Percentiles rank a stretch among this genome's conserved stretches.
Evolutionary conservation across 1,140 invertebrate genomes (phyloP).

Genomic region (Cotesia chilonis): DNA sequence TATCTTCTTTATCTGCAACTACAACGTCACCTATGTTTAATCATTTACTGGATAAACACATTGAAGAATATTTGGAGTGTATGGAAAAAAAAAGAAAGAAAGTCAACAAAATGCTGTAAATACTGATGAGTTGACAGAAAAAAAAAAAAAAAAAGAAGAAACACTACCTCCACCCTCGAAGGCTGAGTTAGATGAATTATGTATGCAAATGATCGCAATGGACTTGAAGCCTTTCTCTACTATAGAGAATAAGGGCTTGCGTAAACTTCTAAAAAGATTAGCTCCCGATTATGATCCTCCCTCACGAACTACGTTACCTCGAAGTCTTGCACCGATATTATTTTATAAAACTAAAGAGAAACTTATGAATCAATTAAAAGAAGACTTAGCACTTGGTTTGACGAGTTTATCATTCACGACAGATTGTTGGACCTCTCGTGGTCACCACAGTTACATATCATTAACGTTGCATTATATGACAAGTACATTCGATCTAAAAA

Average conservation of each 20-base stretch:
- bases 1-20: no score
- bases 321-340: neutral
- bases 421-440: neutral
- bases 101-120: no score
- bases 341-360: neutral
- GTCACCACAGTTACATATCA: constrained; percentile 7
- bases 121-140: no score
- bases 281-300: neutral
- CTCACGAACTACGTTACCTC: neutral
- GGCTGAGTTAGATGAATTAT: neutral
- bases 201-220: constrained; percentile 20
- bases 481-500: neutral
- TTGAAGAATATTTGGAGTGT: no score
- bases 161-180: neutral
- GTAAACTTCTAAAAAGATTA: constrained; percentile 6
- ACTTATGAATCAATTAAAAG: neutral
- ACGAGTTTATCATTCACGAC: neutral
- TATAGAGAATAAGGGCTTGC: neutral
- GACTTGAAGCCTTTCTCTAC: constrained; percentile 19
- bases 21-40: no score
- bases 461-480: neutral
- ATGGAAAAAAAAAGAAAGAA: no score
- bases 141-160: no score
- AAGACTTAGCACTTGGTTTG: neutral
- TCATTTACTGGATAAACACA: no score